A percentile compares a stretch with the other conserved stretches of the same genome.
Conservation (phyloP, 2,888 invertebrate species). For the Theodoxus fluviatilis region DNA sequence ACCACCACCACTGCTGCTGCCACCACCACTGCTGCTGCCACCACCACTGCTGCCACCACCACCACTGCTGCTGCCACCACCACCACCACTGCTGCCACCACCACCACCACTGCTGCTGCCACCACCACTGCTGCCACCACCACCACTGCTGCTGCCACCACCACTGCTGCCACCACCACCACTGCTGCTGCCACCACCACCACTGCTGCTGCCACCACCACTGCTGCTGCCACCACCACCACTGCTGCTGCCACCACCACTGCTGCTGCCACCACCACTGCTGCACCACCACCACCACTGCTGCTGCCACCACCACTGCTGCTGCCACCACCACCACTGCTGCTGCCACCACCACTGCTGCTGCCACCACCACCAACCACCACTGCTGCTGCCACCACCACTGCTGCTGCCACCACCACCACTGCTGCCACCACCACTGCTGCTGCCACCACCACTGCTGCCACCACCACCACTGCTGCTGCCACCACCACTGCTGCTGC, state of each 20-base stretch:
- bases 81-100: constrained; percentile 8
- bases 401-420: background rate
- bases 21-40: constrained; percentile 6
- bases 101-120: background rate
- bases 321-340: background rate
- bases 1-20: background rate
- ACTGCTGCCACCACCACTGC: background rate
- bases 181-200: background rate
- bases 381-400: background rate
- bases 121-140: constrained; percentile 6
- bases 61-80: background rate
- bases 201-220: background rate
- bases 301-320: background rate
- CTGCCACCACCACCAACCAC: background rate
- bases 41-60: constrained; percentile 1
- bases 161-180: background rate
- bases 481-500: background rate
- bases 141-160: constrained; percentile 1
- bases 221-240: background rate
- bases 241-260: constrained; percentile 20
- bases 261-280: constrained; percentile 14
- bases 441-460: background rate
- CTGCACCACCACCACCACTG: no score
- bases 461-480: background rate
- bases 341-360: background rate